A percentile compares a stretch with the other conserved stretches of the same genome.
These are phyloP conservation scores for Petrophora chlorosata DNA, from an alignment of 2,888 invertebrate genomes.

Conservation along the genomic window DNA sequence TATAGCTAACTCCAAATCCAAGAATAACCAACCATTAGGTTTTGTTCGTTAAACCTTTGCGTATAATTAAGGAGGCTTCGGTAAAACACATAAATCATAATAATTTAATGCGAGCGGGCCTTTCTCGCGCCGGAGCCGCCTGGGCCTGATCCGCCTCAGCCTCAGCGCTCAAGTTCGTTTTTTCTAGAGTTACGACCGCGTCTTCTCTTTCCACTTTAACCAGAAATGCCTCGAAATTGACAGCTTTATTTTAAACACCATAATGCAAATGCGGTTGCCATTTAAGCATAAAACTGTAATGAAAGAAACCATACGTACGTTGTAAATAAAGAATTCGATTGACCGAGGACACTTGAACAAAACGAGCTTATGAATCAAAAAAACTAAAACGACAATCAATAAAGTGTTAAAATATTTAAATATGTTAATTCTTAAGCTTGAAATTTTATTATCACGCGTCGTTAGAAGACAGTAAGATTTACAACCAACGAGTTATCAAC, in stretches of 20 bases:
- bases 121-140: conserved; percentile 59
- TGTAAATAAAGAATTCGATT: too few relatives aligned
- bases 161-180: conserved; percentile 43
- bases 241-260: conserved; percentile 63
- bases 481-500: conserved; percentile 32
- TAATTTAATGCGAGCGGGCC: conserved; percentile 78
- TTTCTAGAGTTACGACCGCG: conserved; percentile 60
- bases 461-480: conserved; percentile 43
- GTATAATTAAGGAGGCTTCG: conserved; percentile 76
- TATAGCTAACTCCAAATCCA: conserved; percentile 35
- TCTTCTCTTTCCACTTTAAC: conserved; percentile 56
- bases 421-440: conserved; percentile 51
- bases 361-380: conserved; percentile 41
- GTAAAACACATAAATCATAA: conserved; percentile 82
- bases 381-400: conserved; percentile 55
- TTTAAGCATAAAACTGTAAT: too few relatives aligned
- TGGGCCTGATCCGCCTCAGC: too few relatives aligned
- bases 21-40: conserved; percentile 50
- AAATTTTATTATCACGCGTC: conserved; percentile 47
- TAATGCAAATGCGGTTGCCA: too few relatives aligned
- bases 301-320: too few relatives aligned
- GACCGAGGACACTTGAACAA: too few relatives aligned
- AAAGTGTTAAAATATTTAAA: conserved; percentile 58
- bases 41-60: conserved; percentile 74
- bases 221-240: conserved; percentile 69